Evolutionary conservation across 2,113 vertebrate genomes (phyloP).

Genomic region (Trichomycterus rosablanca): DNA sequence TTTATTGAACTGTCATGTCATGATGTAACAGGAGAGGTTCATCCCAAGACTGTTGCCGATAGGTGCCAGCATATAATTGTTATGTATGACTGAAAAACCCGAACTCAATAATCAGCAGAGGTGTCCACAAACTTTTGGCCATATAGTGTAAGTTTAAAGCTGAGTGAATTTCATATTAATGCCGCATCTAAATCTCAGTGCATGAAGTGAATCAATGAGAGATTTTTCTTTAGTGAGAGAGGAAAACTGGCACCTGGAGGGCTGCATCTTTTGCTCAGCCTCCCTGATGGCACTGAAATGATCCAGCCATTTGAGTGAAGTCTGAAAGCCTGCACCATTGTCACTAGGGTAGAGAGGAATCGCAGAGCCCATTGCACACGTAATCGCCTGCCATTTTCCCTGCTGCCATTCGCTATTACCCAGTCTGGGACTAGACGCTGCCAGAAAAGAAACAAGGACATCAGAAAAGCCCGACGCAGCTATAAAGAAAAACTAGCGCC

Average conservation of each 20-base stretch:
- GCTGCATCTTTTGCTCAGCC: constrained; percentile 14
- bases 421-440: constrained; percentile 25
- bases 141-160: no score
- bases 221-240: neutral
- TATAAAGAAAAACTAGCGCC: constrained; percentile 13
- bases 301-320: constrained; percentile 42
- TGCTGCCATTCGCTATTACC: constrained; percentile 37
- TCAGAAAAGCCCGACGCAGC: constrained; percentile 25
- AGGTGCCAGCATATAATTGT: no score
- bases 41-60: no score
- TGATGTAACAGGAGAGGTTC: no score
- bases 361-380: constrained; percentile 17
- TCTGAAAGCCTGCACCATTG: constrained; percentile 15
- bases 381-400: constrained; percentile 43
- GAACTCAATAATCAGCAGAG: no score
- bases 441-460: constrained; percentile 25
- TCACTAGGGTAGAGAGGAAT: constrained; percentile 32
- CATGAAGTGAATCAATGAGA: no score
- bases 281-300: constrained; percentile 37
- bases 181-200: no score
- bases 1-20: no score
- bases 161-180: no score
- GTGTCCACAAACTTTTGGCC: no score
- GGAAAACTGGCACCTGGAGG: neutral
- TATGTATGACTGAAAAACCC: no score